A percentile compares a stretch with the other conserved stretches of the same genome.
phyloP scores from a whole-genome alignment of 2,888 invertebrate species.

The Zaprionus lineosus region DNA sequence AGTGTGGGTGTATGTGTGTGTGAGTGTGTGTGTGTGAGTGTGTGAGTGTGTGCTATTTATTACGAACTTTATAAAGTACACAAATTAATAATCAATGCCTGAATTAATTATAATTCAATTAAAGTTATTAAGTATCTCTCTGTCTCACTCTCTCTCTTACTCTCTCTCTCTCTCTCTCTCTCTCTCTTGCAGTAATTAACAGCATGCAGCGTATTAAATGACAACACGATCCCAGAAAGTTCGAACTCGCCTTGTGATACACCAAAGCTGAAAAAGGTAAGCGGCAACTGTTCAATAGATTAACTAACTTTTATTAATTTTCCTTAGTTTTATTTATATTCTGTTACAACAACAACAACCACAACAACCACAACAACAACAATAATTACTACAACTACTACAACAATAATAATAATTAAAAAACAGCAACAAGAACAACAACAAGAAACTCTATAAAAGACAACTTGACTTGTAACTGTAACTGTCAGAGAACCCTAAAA shows the following conservation, averaged over 20 bases:
- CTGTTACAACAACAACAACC: too few relatives aligned
- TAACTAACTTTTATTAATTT: not conserved
- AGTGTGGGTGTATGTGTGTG: too few relatives aligned
- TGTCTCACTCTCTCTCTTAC: not conserved
- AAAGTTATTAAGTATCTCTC: too few relatives aligned
- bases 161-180: slow-evolving; percentile 11
- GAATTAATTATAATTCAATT: slow-evolving; percentile 29
- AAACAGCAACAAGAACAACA: too few relatives aligned
- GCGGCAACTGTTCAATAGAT: slow-evolving; percentile 33
- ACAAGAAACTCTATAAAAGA: slow-evolving; percentile 38
- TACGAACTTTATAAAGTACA: too few relatives aligned
- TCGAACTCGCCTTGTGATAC: slow-evolving; percentile 79
- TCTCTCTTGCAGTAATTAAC: slow-evolving; percentile 58
- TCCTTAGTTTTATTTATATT: not conserved
- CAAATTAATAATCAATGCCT: slow-evolving; percentile 21
- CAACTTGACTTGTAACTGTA: slow-evolving; percentile 33
- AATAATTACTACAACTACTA: too few relatives aligned
- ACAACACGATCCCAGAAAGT: slow-evolving; percentile 68
- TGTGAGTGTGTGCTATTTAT: too few relatives aligned
- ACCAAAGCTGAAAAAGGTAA: slow-evolving; percentile 73
- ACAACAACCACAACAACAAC: too few relatives aligned
- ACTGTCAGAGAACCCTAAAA: slow-evolving; percentile 5
- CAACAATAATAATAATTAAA: too few relatives aligned
- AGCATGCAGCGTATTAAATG: slow-evolving; percentile 80
- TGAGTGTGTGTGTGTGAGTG: slow-evolving; percentile 1